Base-by-base conservation (phyloP, 2,888 invertebrate genomes). In the Neelides folsomi region DNA sequence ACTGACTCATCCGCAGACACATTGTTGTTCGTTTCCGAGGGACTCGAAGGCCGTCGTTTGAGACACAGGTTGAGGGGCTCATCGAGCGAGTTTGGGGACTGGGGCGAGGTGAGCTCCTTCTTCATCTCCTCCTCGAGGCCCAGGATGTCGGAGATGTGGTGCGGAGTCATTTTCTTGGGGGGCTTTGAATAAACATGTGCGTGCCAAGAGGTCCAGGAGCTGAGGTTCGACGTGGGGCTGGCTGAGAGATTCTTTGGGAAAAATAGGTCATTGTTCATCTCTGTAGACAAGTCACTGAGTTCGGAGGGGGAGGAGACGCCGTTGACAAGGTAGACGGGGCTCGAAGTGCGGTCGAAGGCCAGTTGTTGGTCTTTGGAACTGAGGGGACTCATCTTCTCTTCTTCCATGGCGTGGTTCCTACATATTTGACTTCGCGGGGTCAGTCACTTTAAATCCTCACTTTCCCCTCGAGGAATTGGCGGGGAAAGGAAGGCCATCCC, bases 131-230 rank as follows among this genome's bases (percentile, higher is more conserved):
- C 7, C 19, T 56, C 73, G 71, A 80, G 72, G 18, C 87, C 88
- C 65, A 93, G 75, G 62, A 92, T 92, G 68, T 90, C 85, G 60
- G 84, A 82, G 67, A 93, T 92, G 39, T 81, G 79, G 71, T 89
- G 87, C 4, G 89, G 85, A 1, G 92, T 90, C 1, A 87, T 87
- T 51, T 78, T 78, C 64, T 80, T 81, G 9, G 86, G 86, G 10
- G 86, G 82, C 65, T 82, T 82, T 2, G 80, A 83, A 69, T 90
- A 90, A 18, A 89, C 85, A 70, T 90, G 90, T 36, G 87, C 84
- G 73, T 89, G 90, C 89, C 90, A 90, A 27, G 27, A 27, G 38
- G 85, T 69, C 52, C 68, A 62, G 8, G 55, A 59, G 12, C 44
- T 27, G 15, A 46, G 45, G 15, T 16, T 41, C 13, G 47, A 34